Evolutionary conservation across 2,113 vertebrate genomes (phyloP), one percentile per base, ranked within the genome.

Genomic region (Fulmarus glacialis): DNA sequence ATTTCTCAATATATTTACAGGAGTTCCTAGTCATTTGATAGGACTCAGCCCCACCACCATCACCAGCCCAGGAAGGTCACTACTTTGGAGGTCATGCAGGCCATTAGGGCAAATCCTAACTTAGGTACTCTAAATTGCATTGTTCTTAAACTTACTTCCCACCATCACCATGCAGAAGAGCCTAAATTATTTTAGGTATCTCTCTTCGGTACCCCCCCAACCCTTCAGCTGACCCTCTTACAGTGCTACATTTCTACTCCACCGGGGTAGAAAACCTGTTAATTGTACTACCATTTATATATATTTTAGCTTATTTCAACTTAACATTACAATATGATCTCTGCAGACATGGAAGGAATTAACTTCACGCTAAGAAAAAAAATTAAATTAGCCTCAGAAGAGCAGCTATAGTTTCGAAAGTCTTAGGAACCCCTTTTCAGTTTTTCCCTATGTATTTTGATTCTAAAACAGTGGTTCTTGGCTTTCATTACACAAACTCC

Each of bases 361-460:
- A 66, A 83, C 15, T 42, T 77, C 38, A 64, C 22, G 26, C 22
- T 53, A 62, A 47, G 32, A 38, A 96, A 72, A 83, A 83, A 87
- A 48, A 55, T 9, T 34, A 29, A 59, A 19, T 29, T 59, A 80
- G 24, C 19, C 62, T 89, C 26, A 67, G 27, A 84, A 58, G 29
- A 59, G 14, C 64, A 67, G n/a, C 6, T 60, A 62, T 8, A 58
- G 9, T 40, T 78, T 36, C 62, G 29, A 43, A 95, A 94, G 58
- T 26, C 62, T 60, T 38, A 27, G 4, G 34, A 80, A 77, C 7
- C 11, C 2, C 11, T 67, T 53, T 78, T 50, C 8, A 32, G 5
- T 55, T 87, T 78, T 78, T 30, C 21, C 21, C 1, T 0, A 13
- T 0, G 0, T 13, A 42, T 73, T 66, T 50, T 53, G n/a, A 78